Base-by-base conservation (phyloP, 2,797 vertebrate species). In the Pipistrellus kuhlii region DNA sequence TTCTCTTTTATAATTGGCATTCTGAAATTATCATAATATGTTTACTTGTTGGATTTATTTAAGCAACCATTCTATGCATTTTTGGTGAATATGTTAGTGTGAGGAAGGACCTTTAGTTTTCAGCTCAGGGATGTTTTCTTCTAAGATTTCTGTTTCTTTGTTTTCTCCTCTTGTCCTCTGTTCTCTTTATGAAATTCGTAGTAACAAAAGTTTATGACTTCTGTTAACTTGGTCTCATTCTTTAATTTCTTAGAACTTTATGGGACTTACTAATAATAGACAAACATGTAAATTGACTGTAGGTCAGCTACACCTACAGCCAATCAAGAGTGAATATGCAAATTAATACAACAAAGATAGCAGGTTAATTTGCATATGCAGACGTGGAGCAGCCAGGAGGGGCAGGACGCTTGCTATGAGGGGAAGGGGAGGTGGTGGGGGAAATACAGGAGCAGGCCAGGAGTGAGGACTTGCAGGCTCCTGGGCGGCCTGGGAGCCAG, bases 1-100 rank as follows among this genome's bases (percentile, higher is more conserved):
- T 91, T 89, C 57, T 92, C 12, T 76, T 77, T 93, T 80, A 81
- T 55, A 85, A 62, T 71, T 85, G 62, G 66, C 35, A 46, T 82
- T 44, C 23, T 88, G 69, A 84, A 32, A 84, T 84, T 80, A 35
- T 11, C 44, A 66, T 68, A 71, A 27, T 57, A 12, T 71, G 51
- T 90, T 51, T 83, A 20, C 6, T 7, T 76, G 38, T 88, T 93
- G 64, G 17, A 44, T 20, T 86, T 88, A 30, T 21, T 73, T 75
- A 35, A 66, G 32, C 57, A 87, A 59, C 2, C 13, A 71, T 85
- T 77, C 9, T 87, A 1, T 90, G 18, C 41, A n/a, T 72, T 91
- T 91, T 80, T 66, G 21, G n/a, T 88, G 35, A 35, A 15, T 75
- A 30, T 38, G 12, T 72, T 88, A 14, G 35, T 48, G 9, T 77